phyloP scores from a whole-genome alignment of 2,113 vertebrate species.

The Chionomys nivalis region DNA sequence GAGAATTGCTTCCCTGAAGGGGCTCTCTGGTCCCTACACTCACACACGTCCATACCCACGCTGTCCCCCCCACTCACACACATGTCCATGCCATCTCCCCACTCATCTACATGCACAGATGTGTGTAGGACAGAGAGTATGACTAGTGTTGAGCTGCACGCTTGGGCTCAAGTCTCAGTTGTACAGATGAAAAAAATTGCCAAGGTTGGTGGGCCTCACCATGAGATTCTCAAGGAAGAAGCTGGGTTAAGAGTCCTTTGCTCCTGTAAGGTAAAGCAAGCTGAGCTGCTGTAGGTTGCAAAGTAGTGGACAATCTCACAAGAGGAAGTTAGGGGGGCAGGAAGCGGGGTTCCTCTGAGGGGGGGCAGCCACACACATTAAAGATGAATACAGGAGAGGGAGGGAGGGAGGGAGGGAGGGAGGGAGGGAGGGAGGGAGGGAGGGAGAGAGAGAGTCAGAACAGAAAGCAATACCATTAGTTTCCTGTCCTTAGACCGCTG shows the following conservation, averaged over 20 bases:
- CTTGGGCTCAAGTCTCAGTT: neutral
- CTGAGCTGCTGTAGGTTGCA: accelerated
- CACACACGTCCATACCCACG: no score
- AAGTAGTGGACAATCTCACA: neutral
- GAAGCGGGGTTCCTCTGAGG: no score
- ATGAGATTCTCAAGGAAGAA: neutral
- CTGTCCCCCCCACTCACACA: no score
- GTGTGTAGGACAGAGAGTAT: no score
- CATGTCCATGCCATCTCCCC: no score
- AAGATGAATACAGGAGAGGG: neutral
- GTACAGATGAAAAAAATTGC: neutral
- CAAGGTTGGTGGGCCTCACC: neutral
- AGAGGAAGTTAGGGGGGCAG: neutral
- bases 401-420: no score
- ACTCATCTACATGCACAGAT: neutral
- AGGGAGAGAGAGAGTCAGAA: neutral
- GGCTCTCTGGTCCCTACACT: neutral
- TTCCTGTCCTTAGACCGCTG: neutral
- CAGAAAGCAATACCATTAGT: accelerated
- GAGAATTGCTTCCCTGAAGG: neutral
- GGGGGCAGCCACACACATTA: neutral
- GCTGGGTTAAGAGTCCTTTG: neutral
- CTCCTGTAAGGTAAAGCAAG: neutral
- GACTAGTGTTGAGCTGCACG: no score
- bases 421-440: no score